Conservation (phyloP, 2,888 invertebrate species). For the Dione juno region DNA sequence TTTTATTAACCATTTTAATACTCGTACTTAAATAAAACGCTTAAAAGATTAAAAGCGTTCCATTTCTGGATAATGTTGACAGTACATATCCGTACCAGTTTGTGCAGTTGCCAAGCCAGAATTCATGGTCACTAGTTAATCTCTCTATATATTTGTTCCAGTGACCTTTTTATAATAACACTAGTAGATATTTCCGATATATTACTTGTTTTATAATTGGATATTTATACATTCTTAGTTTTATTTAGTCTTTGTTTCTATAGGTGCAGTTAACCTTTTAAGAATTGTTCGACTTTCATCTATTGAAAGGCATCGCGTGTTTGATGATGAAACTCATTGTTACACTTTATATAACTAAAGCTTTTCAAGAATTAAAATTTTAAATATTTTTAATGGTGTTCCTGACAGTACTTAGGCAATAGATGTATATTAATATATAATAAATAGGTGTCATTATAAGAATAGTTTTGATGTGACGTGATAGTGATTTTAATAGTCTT, state of each 20-base stretch:
- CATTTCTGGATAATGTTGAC: neutral
- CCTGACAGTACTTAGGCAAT: neutral
- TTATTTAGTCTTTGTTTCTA: neutral
- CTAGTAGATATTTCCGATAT: neutral
- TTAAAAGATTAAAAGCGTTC: neutral
- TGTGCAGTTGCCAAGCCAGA: neutral
- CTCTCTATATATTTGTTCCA: neutral
- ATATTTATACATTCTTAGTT: neutral
- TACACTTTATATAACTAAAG: neutral
- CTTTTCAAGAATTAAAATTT: neutral
- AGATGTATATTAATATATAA: too few relatives aligned
- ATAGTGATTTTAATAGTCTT: too few relatives aligned
- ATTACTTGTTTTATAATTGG: neutral
- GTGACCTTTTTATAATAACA: neutral
- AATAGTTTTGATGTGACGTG: neutral
- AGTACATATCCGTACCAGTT: neutral
- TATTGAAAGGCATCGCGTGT: neutral
- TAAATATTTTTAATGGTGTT: neutral
- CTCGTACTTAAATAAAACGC: too few relatives aligned
- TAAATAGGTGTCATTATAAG: too few relatives aligned
- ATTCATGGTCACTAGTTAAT: slow-evolving; percentile 4
- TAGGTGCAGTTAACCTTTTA: neutral
- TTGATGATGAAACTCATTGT: neutral
- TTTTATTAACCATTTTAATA: neutral
- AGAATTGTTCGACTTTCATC: neutral